Conservation (phyloP, 2,113 vertebrate species). For the Podiceps cristatus region DNA sequence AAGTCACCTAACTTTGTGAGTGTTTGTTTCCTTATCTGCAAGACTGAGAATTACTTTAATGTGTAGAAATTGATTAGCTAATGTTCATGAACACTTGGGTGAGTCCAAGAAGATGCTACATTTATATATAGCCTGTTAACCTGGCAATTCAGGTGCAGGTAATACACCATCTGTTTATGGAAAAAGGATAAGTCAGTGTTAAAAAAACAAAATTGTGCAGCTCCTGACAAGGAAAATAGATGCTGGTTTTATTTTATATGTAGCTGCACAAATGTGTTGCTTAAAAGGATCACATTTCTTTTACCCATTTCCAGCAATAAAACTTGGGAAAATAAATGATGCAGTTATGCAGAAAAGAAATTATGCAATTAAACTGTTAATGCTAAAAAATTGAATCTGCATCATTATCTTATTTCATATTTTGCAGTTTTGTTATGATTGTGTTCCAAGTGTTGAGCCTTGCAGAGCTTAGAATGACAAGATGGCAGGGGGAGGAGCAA, state of each 20-base stretch:
- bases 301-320: neutral
- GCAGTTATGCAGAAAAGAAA: neutral
- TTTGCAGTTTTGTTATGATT: neutral
- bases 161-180: slow-evolving; percentile 10
- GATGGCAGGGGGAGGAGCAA: neutral
- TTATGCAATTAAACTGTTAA: neutral
- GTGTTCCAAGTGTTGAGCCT: neutral
- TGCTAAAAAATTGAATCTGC: neutral
- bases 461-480: neutral
- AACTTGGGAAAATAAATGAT: neutral
- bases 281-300: neutral
- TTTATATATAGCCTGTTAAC: neutral
- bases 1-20: neutral
- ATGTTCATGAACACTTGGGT: neutral
- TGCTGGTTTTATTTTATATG: neutral
- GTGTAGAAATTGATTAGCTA: neutral
- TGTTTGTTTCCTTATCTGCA: neutral
- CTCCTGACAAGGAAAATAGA: neutral
- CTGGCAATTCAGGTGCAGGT: neutral
- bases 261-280: neutral
- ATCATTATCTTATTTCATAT: neutral
- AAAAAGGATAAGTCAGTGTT: neutral
- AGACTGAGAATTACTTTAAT: neutral
- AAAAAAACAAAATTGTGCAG: neutral
- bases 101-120: neutral